A percentile compares a stretch with the other conserved stretches of the same genome.
Evolutionary conservation across 2,113 vertebrate species (phyloP).

Genomic region (Archocentrus centrarchus): DNA sequence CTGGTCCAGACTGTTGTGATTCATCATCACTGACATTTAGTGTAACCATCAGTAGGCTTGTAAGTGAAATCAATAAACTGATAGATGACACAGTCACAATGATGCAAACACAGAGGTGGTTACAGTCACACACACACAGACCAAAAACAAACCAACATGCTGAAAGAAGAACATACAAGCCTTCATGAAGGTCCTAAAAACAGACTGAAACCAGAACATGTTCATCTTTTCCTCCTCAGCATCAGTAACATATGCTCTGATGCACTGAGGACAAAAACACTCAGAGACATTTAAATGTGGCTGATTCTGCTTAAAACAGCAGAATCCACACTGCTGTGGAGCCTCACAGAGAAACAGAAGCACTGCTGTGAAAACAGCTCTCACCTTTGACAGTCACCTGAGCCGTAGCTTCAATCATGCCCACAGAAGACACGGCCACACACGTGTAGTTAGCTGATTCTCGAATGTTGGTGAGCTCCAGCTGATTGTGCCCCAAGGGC

Average conservation of each 20-base stretch:
- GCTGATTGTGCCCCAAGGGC: neutral
- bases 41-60: too few relatives aligned
- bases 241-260: neutral
- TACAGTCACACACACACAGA: fast-evolving
- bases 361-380: neutral
- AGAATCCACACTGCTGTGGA: neutral
- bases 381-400: neutral
- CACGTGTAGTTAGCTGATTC: neutral
- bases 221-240: neutral
- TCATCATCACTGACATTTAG: too few relatives aligned
- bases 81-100: neutral
- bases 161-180: neutral
- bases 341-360: neutral
- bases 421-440: neutral
- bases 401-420: neutral
- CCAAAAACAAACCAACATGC: neutral
- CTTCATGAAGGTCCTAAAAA: neutral
- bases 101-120: neutral
- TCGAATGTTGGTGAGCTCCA: neutral
- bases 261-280: too few relatives aligned
- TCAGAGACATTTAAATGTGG: too few relatives aligned
- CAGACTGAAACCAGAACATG: neutral
- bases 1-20: too few relatives aligned
- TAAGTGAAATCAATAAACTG: too few relatives aligned
- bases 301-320: neutral